A percentile compares a stretch with the other conserved stretches of the same genome.
phyloP scores from a whole-genome alignment of 2,888 invertebrate genomes.

The Epistrophe eligans region DNA sequence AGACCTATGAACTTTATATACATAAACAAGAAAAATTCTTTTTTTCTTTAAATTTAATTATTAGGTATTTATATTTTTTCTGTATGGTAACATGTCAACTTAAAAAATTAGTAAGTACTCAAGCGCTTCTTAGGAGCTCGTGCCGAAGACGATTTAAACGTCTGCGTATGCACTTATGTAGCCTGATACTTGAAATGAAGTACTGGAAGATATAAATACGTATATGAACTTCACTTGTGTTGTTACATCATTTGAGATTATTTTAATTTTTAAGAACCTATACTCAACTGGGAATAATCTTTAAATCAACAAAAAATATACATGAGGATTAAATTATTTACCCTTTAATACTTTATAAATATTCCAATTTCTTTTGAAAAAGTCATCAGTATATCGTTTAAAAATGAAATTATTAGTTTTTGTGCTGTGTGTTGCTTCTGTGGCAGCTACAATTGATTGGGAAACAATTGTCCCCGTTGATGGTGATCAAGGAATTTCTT shows the following conservation, averaged over 20 bases:
- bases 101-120: too few species aligned
- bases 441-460: conserved; percentile 10
- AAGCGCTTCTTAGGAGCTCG: neutral
- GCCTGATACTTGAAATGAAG: neutral
- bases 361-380: neutral
- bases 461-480: neutral
- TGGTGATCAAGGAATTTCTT: neutral
- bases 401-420: conserved; percentile 51
- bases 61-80: too few species aligned
- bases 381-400: conserved; percentile 3
- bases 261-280: neutral
- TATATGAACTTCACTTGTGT: neutral
- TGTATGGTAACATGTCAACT: too few species aligned
- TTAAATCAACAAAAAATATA: neutral
- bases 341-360: conserved; percentile 5
- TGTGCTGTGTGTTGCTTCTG: conserved; percentile 34
- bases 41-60: too few species aligned
- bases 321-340: neutral
- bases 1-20: too few species aligned
- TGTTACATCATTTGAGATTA: neutral
- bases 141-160: neutral
- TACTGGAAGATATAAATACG: neutral
- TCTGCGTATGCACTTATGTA: neutral
- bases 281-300: neutral
- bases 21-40: too few species aligned